These are phyloP conservation scores for Micronisus gabar DNA, from an alignment of 2,113 vertebrate species.

Conservation along the genomic window DNA sequence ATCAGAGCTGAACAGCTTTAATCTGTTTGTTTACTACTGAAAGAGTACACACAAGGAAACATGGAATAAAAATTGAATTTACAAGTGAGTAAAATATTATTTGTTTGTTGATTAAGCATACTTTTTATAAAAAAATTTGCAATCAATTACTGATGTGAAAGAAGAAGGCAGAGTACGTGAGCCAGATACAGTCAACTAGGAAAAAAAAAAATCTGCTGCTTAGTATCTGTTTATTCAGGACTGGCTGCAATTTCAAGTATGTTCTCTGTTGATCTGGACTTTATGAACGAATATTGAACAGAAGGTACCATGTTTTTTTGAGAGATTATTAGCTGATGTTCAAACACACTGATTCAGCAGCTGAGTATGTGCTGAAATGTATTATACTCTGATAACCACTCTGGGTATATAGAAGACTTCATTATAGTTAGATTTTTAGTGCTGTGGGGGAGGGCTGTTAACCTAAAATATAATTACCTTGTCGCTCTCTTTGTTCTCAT, in stretches of 20 bases:
- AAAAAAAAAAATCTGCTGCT: neutral
- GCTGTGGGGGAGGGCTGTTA: neutral
- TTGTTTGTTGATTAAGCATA: neutral
- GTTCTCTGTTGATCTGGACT: neutral
- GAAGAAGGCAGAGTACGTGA: neutral
- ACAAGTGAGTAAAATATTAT: neutral
- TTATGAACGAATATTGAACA: neutral
- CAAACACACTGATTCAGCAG: neutral
- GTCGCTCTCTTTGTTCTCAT: neutral
- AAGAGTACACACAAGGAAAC: neutral
- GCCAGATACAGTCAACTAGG: too few species aligned
- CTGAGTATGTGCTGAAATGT: neutral
- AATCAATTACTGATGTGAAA: neutral
- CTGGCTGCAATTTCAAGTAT: neutral
- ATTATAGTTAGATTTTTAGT: neutral
- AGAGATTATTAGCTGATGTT: neutral
- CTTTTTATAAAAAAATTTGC: neutral
- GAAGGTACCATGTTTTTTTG: neutral
- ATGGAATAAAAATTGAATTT: neutral
- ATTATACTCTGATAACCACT: neutral
- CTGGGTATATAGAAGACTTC: neutral
- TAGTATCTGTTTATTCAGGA: neutral
- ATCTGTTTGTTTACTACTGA: neutral
- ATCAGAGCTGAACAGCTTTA: constrained; percentile 10
- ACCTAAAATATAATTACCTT: neutral